Conservation (phyloP, 1,140 invertebrate genomes). For the Drosophila santomea region DNA sequence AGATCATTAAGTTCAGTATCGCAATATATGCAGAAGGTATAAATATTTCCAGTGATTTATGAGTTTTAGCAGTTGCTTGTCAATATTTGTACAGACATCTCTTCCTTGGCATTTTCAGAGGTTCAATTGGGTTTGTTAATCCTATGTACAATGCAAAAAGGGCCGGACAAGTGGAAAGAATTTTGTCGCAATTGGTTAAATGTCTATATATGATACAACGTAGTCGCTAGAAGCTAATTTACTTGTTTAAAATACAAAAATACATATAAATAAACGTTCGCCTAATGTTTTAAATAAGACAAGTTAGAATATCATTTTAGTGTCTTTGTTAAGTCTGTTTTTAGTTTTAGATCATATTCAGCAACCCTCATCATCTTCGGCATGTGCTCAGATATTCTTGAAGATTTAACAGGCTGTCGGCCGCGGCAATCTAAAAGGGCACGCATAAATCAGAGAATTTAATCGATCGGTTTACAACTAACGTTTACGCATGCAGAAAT, state of each 20-base stretch:
- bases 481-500: constrained; percentile 52
- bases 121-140: constrained; percentile 20
- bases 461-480: background rate
- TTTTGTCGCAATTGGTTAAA: constrained; percentile 35
- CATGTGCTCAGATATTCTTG: constrained; percentile 3
- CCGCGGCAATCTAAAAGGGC: constrained; percentile 61
- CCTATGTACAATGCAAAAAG: constrained; percentile 38
- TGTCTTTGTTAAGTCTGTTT: constrained; percentile 52
- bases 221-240: constrained; percentile 47
- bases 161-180: constrained; percentile 15
- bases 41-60: constrained; percentile 30
- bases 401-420: constrained; percentile 64
- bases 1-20: constrained; percentile 52
- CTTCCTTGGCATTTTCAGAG: constrained; percentile 44
- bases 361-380: background rate
- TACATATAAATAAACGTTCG: constrained; percentile 66
- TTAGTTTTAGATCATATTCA: constrained; percentile 20
- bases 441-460: constrained; percentile 23
- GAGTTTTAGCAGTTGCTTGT: constrained; percentile 28
- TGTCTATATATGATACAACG: constrained; percentile 59
- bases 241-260: constrained; percentile 69
- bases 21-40: constrained; percentile 45
- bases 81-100: constrained; percentile 53
- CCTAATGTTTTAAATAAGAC: constrained; percentile 48
- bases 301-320: constrained; percentile 63